These are phyloP conservation scores for Aviceda subcristata DNA, from an alignment of 2,113 vertebrate species.

Conservation along the genomic window DNA sequence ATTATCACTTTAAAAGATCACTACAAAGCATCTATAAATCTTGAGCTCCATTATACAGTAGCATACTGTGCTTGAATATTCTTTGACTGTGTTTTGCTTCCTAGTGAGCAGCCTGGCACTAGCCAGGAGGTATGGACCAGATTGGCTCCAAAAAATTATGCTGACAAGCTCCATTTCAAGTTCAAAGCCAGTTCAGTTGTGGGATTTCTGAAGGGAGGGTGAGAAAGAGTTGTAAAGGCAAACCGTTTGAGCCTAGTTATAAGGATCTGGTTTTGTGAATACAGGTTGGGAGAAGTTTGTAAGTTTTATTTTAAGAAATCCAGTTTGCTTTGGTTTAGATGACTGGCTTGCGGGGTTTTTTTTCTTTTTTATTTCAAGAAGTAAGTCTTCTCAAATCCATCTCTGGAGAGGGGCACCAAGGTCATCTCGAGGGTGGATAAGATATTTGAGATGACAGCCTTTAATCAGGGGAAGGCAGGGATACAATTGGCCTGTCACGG, in stretches of 20 bases:
- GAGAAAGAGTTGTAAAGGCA: not conserved
- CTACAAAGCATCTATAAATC: not conserved
- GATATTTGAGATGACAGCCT: not conserved
- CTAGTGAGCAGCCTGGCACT: not conserved
- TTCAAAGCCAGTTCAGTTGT: not conserved
- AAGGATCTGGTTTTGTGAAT: not conserved
- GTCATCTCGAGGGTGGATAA: not conserved
- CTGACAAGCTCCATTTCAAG: not conserved
- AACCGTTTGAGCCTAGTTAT: no score
- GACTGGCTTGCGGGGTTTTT: not conserved
- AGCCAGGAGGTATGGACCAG: not conserved
- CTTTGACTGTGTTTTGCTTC: not conserved
- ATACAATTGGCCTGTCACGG: not conserved
- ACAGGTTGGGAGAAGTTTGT: not conserved
- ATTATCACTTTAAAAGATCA: no score
- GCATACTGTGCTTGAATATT: not conserved
- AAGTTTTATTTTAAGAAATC: not conserved
- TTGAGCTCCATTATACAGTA: rapidly evolving
- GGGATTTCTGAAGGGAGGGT: not conserved
- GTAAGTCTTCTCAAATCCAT: not conserved
- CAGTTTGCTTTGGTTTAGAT: not conserved
- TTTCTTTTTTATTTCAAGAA: not conserved
- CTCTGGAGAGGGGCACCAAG: not conserved
- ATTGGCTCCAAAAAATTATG: not conserved
- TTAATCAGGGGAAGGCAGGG: not conserved